These are phyloP conservation scores for Troides helena DNA, from an alignment of 2,888 invertebrate genomes.

Conservation along the genomic window DNA sequence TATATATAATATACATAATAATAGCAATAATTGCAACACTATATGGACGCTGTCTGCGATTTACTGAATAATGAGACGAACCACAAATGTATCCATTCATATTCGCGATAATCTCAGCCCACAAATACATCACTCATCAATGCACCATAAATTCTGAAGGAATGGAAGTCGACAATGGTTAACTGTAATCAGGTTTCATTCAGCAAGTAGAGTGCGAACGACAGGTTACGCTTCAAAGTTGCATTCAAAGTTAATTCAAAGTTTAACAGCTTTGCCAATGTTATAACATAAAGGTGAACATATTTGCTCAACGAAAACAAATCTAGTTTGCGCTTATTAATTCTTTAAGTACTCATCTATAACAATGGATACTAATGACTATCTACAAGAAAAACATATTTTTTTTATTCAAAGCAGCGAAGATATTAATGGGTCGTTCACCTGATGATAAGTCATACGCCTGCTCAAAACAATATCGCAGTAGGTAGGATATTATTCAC, in stretches of 20 bases:
- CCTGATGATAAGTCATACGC: no score
- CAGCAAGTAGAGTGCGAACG: constrained; percentile 1
- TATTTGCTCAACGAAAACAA: background rate
- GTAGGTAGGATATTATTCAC: no score
- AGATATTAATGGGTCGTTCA: no score
- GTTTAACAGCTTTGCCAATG: background rate
- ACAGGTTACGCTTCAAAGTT: background rate
- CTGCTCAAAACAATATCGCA: no score
- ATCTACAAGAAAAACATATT: no score
- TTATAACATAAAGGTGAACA: background rate
- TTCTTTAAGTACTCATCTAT: background rate
- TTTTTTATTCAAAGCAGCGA: no score
- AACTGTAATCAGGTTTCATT: constrained; percentile 15
- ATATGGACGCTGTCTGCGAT: background rate
- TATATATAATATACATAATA: background rate
- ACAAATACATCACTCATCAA: constrained; percentile 15
- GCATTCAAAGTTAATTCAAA: constrained; percentile 1
- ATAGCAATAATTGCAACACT: background rate
- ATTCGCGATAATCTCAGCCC: background rate
- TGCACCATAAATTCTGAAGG: constrained; percentile 2
- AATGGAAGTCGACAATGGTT: constrained; percentile 6
- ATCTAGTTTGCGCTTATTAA: background rate
- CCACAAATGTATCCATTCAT: constrained; percentile 8
- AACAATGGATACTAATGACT: no score
- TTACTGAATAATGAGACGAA: constrained; percentile 3